Evolutionary conservation across 1,140 invertebrate genomes (phyloP), one percentile per base, ranked within the genome.

Genomic region (Andricus grossulariae): DNA sequence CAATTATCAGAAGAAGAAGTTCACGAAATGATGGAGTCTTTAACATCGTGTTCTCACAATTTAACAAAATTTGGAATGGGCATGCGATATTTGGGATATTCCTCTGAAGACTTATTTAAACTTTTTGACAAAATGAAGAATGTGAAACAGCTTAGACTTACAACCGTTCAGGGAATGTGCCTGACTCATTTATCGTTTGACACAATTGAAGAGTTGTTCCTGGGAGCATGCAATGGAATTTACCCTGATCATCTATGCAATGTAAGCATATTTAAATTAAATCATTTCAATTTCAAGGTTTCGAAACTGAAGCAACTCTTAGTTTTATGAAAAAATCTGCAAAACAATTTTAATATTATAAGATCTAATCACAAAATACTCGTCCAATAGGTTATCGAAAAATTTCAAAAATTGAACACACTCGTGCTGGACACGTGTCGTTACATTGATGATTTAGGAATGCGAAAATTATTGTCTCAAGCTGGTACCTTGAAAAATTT

Each of bases 171-270:
- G 2, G 60, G 60, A 7, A 39, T 15, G 8, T 16, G 13, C 16
- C 16, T 45, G n/a, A 32, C 60, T 39, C 39, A 66, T 66, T 66
- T 66, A 39, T 66, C 60, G 16, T 66, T 66, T 32, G 25, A 66
- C 10, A 66, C 60, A 15, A 66, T 66, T 66, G 60, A 66, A 32
- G 60, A 66, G 39, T 66, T 66, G n/a, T 32, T 66, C 39, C 39
- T 66, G 15, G 32, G 10, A n/a, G 25, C 7, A 16, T 39, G 16
- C 13, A 32, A 66, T 15, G 60, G 60, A 66, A 66, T 66, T 15
- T 39, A 39, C 45, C 60, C 60, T 16, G 25, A 32, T 8, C 60
- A 66, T 16, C 32, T 66, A 3, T 13, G 60, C 13, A n/a, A 39
- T 7, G 60, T 66, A 66, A 66, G 60, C 13, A 2, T 66, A 4